phyloP scores from a whole-genome alignment of 1,140 invertebrate species.

The Asobara japonica region DNA sequence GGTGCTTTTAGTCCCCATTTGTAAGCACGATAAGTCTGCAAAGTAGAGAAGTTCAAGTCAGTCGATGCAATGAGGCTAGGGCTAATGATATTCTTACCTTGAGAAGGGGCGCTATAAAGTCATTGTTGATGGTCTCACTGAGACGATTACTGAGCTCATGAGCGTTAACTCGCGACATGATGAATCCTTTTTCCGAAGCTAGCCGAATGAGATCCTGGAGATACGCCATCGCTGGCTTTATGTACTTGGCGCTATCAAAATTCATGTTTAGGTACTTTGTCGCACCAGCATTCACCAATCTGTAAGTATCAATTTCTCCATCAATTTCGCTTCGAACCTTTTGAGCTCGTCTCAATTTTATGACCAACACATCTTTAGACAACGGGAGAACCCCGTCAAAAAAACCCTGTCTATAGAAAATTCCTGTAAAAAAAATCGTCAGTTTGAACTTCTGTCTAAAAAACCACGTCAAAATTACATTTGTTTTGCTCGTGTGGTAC shows the following conservation, averaged over 20 bases:
- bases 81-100: constrained; percentile 62
- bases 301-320: too few species aligned
- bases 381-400: too few species aligned
- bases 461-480: too few species aligned
- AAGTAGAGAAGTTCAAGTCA: constrained; percentile 16
- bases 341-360: too few species aligned
- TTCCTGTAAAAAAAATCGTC: too few species aligned
- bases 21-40: constrained; percentile 75
- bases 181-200: constrained; percentile 73
- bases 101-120: constrained; percentile 80
- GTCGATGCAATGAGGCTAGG: background rate
- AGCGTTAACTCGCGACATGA: constrained; percentile 69
- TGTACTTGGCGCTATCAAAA: constrained; percentile 77
- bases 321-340: too few species aligned
- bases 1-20: constrained; percentile 75
- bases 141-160: constrained; percentile 78
- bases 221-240: constrained; percentile 79
- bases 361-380: too few species aligned
- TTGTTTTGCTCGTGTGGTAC: too few species aligned
- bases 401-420: too few species aligned
- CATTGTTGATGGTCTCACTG: constrained; percentile 81
- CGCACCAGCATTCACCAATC: constrained; percentile 73
- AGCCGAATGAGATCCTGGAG: constrained; percentile 74
- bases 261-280: constrained; percentile 78
- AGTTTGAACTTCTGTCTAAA: too few species aligned